These are phyloP conservation scores for Paguma larvata DNA, from an alignment of 2,797 vertebrate species.

Conservation along the genomic window DNA sequence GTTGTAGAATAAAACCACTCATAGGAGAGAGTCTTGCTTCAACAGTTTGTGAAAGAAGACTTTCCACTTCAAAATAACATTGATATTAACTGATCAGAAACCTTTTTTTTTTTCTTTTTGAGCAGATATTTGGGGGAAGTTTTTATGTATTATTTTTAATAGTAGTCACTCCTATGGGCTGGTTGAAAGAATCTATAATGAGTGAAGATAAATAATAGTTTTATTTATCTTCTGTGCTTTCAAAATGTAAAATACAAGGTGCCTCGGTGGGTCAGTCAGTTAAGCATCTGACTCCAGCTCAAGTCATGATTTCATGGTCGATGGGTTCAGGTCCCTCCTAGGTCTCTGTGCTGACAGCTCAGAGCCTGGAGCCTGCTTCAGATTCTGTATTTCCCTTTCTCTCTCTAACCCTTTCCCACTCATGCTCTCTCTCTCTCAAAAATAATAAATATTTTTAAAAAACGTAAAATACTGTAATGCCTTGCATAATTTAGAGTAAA, in stretches of 20 bases:
- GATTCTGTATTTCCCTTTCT: too few relatives aligned
- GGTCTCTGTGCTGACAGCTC: too few relatives aligned
- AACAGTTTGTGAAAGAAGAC: conserved; percentile 75
- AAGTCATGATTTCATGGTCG: too few relatives aligned
- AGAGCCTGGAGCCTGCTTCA: too few relatives aligned
- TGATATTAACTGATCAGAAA: conserved; percentile 19
- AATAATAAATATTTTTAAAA: neutral
- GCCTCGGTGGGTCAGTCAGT: too few relatives aligned
- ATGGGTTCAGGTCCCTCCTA: too few relatives aligned
- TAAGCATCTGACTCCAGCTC: too few relatives aligned
- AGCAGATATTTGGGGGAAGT: neutral
- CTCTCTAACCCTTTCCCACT: too few relatives aligned
- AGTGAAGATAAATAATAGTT: conserved; percentile 39
- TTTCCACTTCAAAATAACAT: conserved; percentile 74
- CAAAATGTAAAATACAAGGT: conserved; percentile 6
- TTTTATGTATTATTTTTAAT: conserved; percentile 13
- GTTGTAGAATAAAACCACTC: conserved; percentile 58
- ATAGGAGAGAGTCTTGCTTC: conserved; percentile 61
- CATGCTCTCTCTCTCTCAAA: too few relatives aligned
- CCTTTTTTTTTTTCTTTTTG: neutral
- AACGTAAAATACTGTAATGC: neutral
- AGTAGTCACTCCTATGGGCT: neutral
- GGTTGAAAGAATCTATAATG: neutral
- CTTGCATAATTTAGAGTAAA: conserved; percentile 24
- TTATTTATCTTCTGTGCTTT: conserved; percentile 39